Conservation (phyloP, 2,797 vertebrate species). For the Acanthiza pusilla region DNA sequence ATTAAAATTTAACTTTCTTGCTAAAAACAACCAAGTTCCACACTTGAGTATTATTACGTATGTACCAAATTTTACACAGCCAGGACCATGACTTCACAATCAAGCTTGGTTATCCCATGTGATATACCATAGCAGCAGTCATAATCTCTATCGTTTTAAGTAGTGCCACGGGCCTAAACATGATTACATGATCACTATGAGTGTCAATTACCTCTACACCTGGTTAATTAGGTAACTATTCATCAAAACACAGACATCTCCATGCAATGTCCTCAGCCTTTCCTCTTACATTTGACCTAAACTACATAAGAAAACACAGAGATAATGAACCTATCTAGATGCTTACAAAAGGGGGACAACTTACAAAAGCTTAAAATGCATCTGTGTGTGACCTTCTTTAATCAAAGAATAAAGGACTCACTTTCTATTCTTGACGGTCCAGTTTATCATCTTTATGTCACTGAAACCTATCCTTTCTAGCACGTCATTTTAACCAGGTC, state of each 20-base stretch:
- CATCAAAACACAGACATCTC: background rate
- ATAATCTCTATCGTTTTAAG: background rate
- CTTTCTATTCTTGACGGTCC: rapidly evolving
- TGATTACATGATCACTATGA: background rate
- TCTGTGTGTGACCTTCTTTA: background rate
- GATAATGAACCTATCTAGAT: background rate
- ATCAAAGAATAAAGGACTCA: background rate
- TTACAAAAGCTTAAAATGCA: background rate
- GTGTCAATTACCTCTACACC: background rate
- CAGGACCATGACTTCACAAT: background rate
- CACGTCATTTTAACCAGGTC: background rate
- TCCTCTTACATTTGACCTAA: rapidly evolving
- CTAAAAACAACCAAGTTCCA: background rate
- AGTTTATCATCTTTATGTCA: background rate
- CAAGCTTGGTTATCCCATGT: background rate
- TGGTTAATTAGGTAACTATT: background rate
- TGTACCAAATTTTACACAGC: background rate
- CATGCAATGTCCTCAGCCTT: background rate
- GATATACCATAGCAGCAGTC: background rate
- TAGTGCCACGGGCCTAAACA: background rate
- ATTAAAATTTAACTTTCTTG: background rate
- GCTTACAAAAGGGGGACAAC: background rate
- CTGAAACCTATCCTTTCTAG: background rate
- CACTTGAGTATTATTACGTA: background rate
- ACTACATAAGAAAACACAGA: rapidly evolving